Percentiles rank a stretch among this genome's conserved stretches.
Evolutionary conservation across 1,140 invertebrate genomes (phyloP).

Genomic region (Panagrolaimus sp.): DNA sequence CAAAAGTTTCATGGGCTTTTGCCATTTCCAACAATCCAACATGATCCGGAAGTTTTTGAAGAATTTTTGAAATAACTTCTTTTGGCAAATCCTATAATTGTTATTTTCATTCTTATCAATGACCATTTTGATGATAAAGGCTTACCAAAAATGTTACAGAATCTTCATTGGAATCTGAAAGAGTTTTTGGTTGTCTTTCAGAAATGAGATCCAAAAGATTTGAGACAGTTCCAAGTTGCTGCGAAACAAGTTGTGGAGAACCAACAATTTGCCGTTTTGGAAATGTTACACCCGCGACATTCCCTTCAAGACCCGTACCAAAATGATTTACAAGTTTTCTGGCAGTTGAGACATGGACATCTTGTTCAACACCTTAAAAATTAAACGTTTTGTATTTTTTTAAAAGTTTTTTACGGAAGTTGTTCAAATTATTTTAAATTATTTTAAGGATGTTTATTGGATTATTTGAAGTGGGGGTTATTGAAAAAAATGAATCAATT

Average conservation of each 20-base stretch:
- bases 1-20: slow-evolving; percentile 71
- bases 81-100: slow-evolving; percentile 72
- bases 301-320: slow-evolving; percentile 44
- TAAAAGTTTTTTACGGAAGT: no score
- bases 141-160: slow-evolving; percentile 70
- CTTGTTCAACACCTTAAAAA: slow-evolving; percentile 46
- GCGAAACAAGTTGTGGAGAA: slow-evolving; percentile 47
- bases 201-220: slow-evolving; percentile 59
- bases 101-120: no score
- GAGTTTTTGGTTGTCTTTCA: slow-evolving; percentile 32
- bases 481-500: no score
- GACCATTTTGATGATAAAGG: no score
- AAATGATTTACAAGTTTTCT: slow-evolving; percentile 53
- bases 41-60: slow-evolving; percentile 82
- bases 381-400: not conserved
- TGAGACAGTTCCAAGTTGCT: slow-evolving; percentile 41
- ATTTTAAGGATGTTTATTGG: no score
- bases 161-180: slow-evolving; percentile 72
- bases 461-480: no score
- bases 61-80: slow-evolving; percentile 83
- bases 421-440: no score
- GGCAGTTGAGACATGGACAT: slow-evolving; percentile 53
- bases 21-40: slow-evolving; percentile 74
- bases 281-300: slow-evolving; percentile 44
- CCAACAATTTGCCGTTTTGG: no score